Percentiles rank a stretch among this genome's conserved stretches.
phyloP scores from a whole-genome alignment of 1,140 invertebrate species.

The Panagrolaimus sp. region DNA sequence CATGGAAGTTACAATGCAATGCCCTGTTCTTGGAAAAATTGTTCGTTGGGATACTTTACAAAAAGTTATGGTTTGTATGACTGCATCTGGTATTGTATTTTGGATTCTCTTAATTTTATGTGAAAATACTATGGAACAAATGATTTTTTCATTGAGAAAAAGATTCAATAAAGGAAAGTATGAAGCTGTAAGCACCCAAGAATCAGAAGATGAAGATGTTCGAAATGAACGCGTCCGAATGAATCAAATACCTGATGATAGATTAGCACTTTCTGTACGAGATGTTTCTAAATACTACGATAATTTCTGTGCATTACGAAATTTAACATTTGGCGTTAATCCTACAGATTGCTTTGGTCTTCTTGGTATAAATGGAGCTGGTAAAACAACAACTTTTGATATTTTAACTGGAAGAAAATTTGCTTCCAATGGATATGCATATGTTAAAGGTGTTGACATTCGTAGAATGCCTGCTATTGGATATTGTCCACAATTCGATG shows the following conservation, averaged over 20 bases:
- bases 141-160: neutral
- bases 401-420: constrained; percentile 37
- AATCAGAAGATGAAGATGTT: constrained; percentile 40
- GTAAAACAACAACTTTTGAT: constrained; percentile 46
- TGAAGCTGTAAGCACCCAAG: neutral
- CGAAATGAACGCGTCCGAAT: constrained; percentile 26
- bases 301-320: constrained; percentile 34
- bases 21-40: constrained; percentile 6
- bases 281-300: constrained; percentile 42
- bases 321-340: constrained; percentile 41
- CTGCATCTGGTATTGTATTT: constrained; percentile 35
- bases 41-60: neutral
- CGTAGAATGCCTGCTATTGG: constrained; percentile 34
- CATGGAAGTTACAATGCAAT: constrained; percentile 15
- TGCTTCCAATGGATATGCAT: constrained; percentile 30
- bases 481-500: constrained; percentile 49
- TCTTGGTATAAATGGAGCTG: constrained; percentile 46
- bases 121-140: constrained; percentile 12
- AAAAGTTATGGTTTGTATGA: constrained; percentile 26
- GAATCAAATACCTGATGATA: constrained; percentile 4
- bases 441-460: constrained; percentile 34
- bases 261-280: constrained; percentile 32
- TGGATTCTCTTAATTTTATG: constrained; percentile 30
- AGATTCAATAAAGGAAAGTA: neutral
- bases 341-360: constrained; percentile 44